Evolutionary conservation across 2,113 vertebrate species (phyloP).

Genomic region (Trichomycterus rosablanca): DNA sequence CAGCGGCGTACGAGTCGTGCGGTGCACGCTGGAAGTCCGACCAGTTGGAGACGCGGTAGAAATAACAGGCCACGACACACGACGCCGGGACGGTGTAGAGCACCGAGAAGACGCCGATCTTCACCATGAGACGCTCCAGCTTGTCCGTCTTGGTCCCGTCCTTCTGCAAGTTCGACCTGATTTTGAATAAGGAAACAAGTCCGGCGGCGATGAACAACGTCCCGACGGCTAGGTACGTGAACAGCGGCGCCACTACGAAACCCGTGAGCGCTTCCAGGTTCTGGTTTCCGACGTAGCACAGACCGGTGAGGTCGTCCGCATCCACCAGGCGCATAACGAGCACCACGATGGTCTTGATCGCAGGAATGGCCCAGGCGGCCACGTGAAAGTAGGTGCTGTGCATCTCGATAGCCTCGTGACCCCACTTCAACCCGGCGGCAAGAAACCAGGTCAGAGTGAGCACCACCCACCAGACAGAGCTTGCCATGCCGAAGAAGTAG

Average conservation of each 20-base stretch:
- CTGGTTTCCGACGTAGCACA: conserved; percentile 94
- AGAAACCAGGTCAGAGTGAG: conserved; percentile 97
- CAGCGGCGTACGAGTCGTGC: conserved; percentile 87
- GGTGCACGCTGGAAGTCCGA: conserved; percentile 78
- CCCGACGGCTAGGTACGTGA: conserved; percentile 93
- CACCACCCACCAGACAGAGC: conserved; percentile 99
- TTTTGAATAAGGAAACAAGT: conserved; percentile 95
- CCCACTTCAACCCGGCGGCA: conserved; percentile 96
- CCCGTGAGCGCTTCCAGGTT: conserved; percentile 92
- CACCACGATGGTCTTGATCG: conserved; percentile 95
- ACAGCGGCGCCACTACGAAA: conserved; percentile 92
- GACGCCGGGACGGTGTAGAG: conserved; percentile 97
- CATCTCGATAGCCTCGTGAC: conserved; percentile 98
- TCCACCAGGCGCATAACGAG: conserved; percentile 97
- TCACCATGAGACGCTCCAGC: conserved; percentile 95
- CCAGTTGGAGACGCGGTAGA: conserved; percentile 97
- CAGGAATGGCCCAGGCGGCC: conserved; percentile 96
- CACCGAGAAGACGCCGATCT: conserved; percentile 96
- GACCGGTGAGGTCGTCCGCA: conserved; percentile 87
- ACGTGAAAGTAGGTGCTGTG: conserved; percentile 99
- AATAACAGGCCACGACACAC: conserved; percentile 94
- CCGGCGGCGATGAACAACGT: conserved; percentile 95
- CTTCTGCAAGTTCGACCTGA: conserved; percentile 96
- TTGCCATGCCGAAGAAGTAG: conserved; percentile 99
- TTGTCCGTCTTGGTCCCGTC: conserved; percentile 98